Base-by-base conservation (phyloP, 2,113 vertebrate genomes). In the Drymodes brunneopygia region DNA sequence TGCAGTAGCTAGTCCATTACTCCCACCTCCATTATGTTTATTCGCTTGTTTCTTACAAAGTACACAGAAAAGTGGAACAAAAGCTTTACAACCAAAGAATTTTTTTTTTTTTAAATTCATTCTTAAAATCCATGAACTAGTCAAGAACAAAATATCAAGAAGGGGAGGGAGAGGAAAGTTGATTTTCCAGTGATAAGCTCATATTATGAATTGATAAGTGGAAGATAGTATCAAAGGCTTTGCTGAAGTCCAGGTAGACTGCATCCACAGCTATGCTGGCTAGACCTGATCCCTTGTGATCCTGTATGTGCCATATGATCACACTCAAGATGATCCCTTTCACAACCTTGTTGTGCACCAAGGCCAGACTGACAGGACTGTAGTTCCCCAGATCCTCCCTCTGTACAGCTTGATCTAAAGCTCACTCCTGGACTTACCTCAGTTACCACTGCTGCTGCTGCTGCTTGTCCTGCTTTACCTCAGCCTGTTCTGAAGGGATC, bases 101-200 rank as follows among this genome's bases (percentile, higher is more conserved):
- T 69, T n/a, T 57, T 56, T 36, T 56, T 36, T 7, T 6, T 1
- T 5, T 10, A 77, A 69, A 38, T 10, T 5, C 1, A 50, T 38
- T 77, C 21, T 11, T 58, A 66, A 89, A 65, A 84, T 51, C 8
- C 6, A 10, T 47, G 7, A 78, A 48, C 12, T 23, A 33, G 29
- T 79, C 2, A 82, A 62, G 70, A 58, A 3, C 1, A 60, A 79
- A 72, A 48, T 3, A 36, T 10, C 7, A 48, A 50, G 23, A 31
- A 2, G 0, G 1, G 1, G 2, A 4, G 10, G 5, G 8, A n/a
- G 6, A 6, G 2, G 1, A 5, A 9, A 17, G 8, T 31, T 51
- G 12, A 44, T 67, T 94, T 84, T 67, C 51, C 64, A 62, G 4
- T 44, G 17, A 6, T 38, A 38, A 38, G 38, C 38, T 38, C 38